These are phyloP conservation scores for Homalodisca vitripennis DNA, from an alignment of 1,140 invertebrate genomes.

Conservation along the genomic window DNA sequence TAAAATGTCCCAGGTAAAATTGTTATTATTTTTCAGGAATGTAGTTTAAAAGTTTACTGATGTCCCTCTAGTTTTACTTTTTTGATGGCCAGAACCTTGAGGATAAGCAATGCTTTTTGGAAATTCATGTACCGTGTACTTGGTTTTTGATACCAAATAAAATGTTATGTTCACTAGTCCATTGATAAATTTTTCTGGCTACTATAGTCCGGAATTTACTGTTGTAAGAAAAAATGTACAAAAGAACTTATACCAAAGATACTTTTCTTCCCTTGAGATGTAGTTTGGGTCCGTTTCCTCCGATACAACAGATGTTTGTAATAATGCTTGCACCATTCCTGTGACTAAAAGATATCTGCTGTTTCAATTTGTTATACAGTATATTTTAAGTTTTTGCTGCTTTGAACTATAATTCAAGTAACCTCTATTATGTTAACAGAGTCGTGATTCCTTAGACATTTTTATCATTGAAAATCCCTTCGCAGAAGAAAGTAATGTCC, in stretches of 20 bases:
- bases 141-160: constrained; percentile 5
- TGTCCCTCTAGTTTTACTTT: constrained; percentile 7
- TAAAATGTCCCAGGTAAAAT: constrained; percentile 17
- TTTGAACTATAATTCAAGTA: constrained; percentile 21
- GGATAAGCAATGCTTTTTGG: constrained; percentile 24
- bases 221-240: constrained; percentile 22
- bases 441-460: constrained; percentile 25
- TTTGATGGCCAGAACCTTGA: constrained; percentile 25
- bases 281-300: constrained; percentile 8
- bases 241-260: too few relatives aligned
- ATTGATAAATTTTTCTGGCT: constrained; percentile 19
- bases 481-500: constrained; percentile 35
- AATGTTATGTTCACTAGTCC: constrained; percentile 22
- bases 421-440: constrained; percentile 26
- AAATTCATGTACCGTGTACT: background rate
- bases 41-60: background rate
- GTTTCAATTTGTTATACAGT: constrained; percentile 21
- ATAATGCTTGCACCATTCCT: constrained; percentile 30
- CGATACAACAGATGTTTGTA: constrained; percentile 23
- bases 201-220: background rate
- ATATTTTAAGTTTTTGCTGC: constrained; percentile 21
- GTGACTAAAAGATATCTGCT: constrained; percentile 25
- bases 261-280: constrained; percentile 26
- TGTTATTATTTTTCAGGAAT: constrained; percentile 4
- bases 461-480: constrained; percentile 35